Conservation (phyloP, 2,797 vertebrate species). For the Pantherophis alleghaniensis region DNA sequence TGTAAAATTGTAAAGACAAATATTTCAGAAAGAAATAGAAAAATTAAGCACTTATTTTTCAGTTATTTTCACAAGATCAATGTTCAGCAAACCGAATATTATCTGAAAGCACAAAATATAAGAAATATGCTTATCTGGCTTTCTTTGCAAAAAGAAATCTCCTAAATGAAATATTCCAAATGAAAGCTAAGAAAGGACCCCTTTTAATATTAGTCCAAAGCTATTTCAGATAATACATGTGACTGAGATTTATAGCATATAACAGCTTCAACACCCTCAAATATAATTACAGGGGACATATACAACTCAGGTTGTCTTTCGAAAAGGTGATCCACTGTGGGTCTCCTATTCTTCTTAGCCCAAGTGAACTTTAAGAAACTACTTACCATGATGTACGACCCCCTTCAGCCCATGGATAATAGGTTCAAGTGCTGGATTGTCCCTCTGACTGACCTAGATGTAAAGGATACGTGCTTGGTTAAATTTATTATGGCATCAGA, state of each 20-base stretch:
- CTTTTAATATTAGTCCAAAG: constrained; percentile 68
- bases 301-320: constrained; percentile 42
- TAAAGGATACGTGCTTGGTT: constrained; percentile 73
- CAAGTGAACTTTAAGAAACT: constrained; percentile 53
- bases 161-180: constrained; percentile 40
- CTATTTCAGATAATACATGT: constrained; percentile 68
- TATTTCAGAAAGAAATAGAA: constrained; percentile 71
- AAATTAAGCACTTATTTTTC: constrained; percentile 58
- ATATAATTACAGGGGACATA: constrained; percentile 58
- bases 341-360: constrained; percentile 48
- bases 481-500: constrained; percentile 68
- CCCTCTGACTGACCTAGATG: constrained; percentile 87
- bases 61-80: not conserved
- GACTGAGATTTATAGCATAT: constrained; percentile 61
- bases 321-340: constrained; percentile 56
- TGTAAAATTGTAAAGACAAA: constrained; percentile 71
- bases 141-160: constrained; percentile 45
- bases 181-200: constrained; percentile 67
- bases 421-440: constrained; percentile 91
- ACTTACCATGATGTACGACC: constrained; percentile 97
- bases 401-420: constrained; percentile 95
- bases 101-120: constrained; percentile 57
- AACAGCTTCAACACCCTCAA: constrained; percentile 64
- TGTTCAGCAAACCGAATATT: constrained; percentile 70
- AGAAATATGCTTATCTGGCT: constrained; percentile 59